These are phyloP conservation scores for Hemicrepidius hirtus DNA, from an alignment of 2,888 invertebrate species.

Conservation along the genomic window DNA sequence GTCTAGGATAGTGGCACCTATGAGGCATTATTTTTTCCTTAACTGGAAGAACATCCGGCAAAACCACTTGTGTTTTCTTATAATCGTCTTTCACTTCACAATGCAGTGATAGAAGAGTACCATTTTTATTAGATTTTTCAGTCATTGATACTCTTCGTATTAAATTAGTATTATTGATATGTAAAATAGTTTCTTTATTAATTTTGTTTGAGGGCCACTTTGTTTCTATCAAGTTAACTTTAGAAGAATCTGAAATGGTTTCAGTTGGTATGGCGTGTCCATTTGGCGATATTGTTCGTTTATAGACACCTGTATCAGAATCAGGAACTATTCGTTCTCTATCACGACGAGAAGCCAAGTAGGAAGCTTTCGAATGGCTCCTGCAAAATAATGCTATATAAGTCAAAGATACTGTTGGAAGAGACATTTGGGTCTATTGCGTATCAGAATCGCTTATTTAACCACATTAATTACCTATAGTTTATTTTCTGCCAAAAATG, in stretches of 20 bases:
- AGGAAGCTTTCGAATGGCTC: conserved; percentile 86
- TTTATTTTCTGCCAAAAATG: too few species aligned
- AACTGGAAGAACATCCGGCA: conserved; percentile 76
- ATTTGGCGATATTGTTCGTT: conserved; percentile 82
- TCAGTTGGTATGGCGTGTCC: conserved; percentile 68
- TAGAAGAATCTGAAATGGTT: conserved; percentile 60
- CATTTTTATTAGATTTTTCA: conserved; percentile 63
- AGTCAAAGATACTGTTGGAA: too few species aligned
- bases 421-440: too few species aligned
- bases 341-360: conserved; percentile 82
- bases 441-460: neutral
- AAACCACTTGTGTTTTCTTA: conserved; percentile 67
- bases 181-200: conserved; percentile 56
- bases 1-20: conserved; percentile 65
- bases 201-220: conserved; percentile 64
- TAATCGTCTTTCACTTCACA: conserved; percentile 65
- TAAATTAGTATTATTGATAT: conserved; percentile 63
- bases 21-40: conserved; percentile 72
- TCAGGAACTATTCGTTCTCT: conserved; percentile 80
- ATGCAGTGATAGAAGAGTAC: conserved; percentile 58
- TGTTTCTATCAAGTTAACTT: conserved; percentile 63
- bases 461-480: neutral
- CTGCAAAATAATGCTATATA: too few species aligned
- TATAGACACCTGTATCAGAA: conserved; percentile 84
- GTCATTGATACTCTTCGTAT: conserved; percentile 67